Evolutionary conservation across 2,888 invertebrate genomes (phyloP).

Genomic region (Euproctis similis): DNA sequence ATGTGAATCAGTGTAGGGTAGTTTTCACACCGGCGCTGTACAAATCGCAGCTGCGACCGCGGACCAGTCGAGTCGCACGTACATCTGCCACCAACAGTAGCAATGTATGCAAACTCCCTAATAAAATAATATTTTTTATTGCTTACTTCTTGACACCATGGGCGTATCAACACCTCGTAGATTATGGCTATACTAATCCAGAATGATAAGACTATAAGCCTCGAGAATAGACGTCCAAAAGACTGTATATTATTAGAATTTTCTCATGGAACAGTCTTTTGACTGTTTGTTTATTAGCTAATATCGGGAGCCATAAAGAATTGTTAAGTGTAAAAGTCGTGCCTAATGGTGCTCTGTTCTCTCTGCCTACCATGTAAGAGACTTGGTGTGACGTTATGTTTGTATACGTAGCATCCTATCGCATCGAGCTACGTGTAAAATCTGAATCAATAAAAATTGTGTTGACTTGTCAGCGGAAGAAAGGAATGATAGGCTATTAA

Average conservation of each 20-base stretch:
- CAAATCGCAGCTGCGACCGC: slow-evolving; percentile 51
- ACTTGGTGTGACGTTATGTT: no score
- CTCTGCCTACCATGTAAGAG: no score
- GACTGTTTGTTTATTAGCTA: no score
- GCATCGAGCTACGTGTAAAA: no score
- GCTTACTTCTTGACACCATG: slow-evolving; percentile 36
- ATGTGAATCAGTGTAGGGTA: slow-evolving; percentile 58
- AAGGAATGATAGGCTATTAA: no score
- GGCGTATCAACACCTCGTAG: slow-evolving; percentile 26
- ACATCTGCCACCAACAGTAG: slow-evolving; percentile 45
- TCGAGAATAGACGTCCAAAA: slow-evolving; percentile 13
- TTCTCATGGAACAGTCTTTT: slow-evolving; percentile 9
- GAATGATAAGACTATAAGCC: slow-evolving; percentile 17
- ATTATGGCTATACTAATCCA: slow-evolving; percentile 26
- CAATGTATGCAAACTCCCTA: slow-evolving; percentile 68
- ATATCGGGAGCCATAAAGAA: no score
- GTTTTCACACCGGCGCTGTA: slow-evolving; percentile 60
- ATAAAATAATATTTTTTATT: slow-evolving; percentile 69
- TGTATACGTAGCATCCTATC: no score
- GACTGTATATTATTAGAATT: not conserved
- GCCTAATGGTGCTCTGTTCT: no score
- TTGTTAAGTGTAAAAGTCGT: no score
- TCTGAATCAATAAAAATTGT: no score
- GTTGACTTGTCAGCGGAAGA: no score
- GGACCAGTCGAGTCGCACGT: slow-evolving; percentile 27